Conservation (phyloP, 2,888 invertebrate species). For the Apotomis capreana region DNA sequence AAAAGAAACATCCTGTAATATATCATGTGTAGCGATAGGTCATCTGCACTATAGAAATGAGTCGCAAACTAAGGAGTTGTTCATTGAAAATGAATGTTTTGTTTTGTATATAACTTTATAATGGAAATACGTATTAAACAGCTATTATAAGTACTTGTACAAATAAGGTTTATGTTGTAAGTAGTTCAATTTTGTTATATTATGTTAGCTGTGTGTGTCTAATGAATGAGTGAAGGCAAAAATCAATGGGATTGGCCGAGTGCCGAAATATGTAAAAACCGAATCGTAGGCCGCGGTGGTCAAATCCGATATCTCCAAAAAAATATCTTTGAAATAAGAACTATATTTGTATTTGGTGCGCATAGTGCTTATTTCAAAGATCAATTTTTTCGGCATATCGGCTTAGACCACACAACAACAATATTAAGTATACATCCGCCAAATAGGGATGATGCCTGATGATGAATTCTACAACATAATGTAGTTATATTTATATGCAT, state of each 20-base stretch:
- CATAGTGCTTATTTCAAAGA: too few relatives aligned
- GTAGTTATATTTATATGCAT: too few relatives aligned
- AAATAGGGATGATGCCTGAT: too few relatives aligned
- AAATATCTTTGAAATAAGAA: too few relatives aligned
- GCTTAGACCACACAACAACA: too few relatives aligned
- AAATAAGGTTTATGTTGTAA: conserved; percentile 36
- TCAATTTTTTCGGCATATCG: too few relatives aligned
- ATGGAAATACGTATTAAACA: conserved; percentile 23
- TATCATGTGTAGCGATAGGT: background rate
- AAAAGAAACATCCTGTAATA: background rate
- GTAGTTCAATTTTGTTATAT: conserved; percentile 37
- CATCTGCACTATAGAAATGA: conserved; percentile 1
- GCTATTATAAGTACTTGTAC: conserved; percentile 13
- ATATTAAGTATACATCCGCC: too few relatives aligned
- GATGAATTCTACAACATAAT: too few relatives aligned
- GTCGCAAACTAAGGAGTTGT: conserved; percentile 9
- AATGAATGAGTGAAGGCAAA: conserved; percentile 3
- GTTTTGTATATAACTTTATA: conserved; percentile 17
- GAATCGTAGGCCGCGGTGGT: background rate
- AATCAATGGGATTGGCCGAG: conserved; percentile 3
- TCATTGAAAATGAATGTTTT: conserved; percentile 6
- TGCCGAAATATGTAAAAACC: background rate
- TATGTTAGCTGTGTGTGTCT: conserved; percentile 8
- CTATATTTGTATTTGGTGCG: too few relatives aligned
- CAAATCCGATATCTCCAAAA: too few relatives aligned